Evolutionary conservation across 2,113 vertebrate species (phyloP).

Genomic region (Hydrochoerus hydrochaeris): DNA sequence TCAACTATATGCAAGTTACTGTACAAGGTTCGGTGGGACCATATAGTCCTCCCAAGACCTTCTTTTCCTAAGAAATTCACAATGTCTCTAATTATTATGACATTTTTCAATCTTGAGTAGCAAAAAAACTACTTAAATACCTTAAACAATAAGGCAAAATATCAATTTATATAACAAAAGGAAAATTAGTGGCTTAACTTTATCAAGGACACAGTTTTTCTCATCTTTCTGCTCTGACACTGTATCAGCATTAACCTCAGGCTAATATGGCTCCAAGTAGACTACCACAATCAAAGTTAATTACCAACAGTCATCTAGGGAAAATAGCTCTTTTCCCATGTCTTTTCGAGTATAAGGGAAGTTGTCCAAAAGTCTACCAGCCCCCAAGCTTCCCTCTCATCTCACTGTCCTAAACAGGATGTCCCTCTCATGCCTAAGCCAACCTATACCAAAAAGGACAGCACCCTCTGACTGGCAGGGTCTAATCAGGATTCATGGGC

Average conservation of each 20-base stretch:
- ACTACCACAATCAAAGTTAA: constrained; percentile 12
- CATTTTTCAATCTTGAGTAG: constrained; percentile 11
- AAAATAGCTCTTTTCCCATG: constrained; percentile 14
- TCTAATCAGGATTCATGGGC: background rate
- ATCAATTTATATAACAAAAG: constrained; percentile 16
- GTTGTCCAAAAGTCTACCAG: background rate
- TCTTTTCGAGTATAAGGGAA: constrained; percentile 39
- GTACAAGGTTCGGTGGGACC: background rate
- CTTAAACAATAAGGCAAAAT: constrained; percentile 42
- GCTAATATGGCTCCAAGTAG: constrained; percentile 28
- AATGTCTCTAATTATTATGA: background rate
- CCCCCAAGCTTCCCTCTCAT: background rate
- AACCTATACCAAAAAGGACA: background rate
- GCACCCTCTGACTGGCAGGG: background rate
- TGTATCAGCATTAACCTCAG: constrained; percentile 22
- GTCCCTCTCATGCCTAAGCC: background rate
- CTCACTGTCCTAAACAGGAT: constrained; percentile 1
- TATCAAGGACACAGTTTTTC: background rate
- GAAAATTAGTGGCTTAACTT: constrained; percentile 39
- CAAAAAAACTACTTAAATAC: background rate
- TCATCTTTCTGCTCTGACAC: background rate
- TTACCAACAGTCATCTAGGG: background rate
- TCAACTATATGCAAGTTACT: background rate
- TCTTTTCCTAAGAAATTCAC: background rate
- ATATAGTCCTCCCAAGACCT: background rate